Base-by-base conservation (phyloP, 2,113 vertebrate species). In the Triplophysa tibetana region DNA sequence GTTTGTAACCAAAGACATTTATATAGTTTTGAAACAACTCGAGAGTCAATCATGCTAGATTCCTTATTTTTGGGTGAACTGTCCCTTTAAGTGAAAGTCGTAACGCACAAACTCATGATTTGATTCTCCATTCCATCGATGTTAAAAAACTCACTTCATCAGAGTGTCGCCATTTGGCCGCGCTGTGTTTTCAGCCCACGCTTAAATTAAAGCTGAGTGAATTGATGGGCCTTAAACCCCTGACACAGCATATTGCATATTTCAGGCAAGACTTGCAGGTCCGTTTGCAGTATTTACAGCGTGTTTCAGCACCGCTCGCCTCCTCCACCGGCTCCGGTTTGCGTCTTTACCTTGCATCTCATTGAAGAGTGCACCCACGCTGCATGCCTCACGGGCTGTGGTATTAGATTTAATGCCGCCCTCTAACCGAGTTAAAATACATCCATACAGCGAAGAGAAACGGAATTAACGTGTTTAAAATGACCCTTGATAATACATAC, bases 241-340 rank as follows among this genome's bases (percentile, higher is more conserved):
- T 85, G 84, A 85, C 75, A 52, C 84, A 83, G 85, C 84, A 85
- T 73, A 73, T 80, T 77, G 76, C 70, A 73, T 80, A 78, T 73
- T 82, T 77, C 77, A 82, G 72, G 70, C 62, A 8, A 41, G 78
- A 69, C 67, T 75, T 62, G 41, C 75, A 65, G 45, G 73, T 82
- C 56, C 38, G 48, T 63, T 52, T 41, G 60, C 79, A 64, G 65
- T 81, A 75, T 77, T 83, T 84, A 79, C 78, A 58, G 73, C 60
- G 50, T 45, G 29, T 11, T 62, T 63, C 77, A 38, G 56, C 56
- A n/a, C 67, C 19, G 63, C 12, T 24, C 12, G 26, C 65, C 54
- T 41, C 17, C 75, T 65, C 64, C 62, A 58, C 38, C 29, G 60
- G 68, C 24, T 62, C 38, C 58, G 63, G 68, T 33, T 70, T 48